A percentile compares a stretch with the other conserved stretches of the same genome.
Conservation (phyloP, 2,797 vertebrate species). For the Sebastes diploproa region DNA sequence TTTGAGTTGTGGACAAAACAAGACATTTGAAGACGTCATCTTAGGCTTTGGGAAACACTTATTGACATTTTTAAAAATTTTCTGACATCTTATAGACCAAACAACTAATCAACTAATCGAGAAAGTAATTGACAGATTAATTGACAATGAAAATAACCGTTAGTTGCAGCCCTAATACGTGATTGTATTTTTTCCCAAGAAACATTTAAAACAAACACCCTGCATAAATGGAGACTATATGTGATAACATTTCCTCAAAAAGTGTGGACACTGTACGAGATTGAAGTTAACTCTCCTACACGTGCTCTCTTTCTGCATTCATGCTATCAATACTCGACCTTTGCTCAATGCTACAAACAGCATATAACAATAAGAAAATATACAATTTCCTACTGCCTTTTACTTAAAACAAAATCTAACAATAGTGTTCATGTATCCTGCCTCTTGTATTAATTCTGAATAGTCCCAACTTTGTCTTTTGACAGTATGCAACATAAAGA, state of each 20-base stretch:
- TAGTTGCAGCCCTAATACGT: too few relatives aligned
- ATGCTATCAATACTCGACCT: neutral
- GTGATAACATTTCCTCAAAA: too few relatives aligned
- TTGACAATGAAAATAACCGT: too few relatives aligned
- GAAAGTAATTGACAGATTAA: too few relatives aligned
- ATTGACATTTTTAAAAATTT: too few relatives aligned
- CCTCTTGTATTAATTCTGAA: neutral
- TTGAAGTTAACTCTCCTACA: neutral
- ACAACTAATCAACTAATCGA: too few relatives aligned
- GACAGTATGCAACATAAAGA: neutral
- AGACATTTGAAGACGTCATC: too few relatives aligned
- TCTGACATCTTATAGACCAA: too few relatives aligned
- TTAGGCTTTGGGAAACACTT: too few relatives aligned
- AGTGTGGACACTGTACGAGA: neutral
- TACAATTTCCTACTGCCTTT: neutral
- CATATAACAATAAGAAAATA: neutral
- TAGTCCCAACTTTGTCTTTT: neutral
- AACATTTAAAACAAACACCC: neutral
- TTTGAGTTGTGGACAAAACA: too few relatives aligned
- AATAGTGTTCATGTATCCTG: neutral
- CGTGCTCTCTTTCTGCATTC: neutral
- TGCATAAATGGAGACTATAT: neutral
- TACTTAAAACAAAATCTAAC: neutral
- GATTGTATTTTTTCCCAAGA: neutral
- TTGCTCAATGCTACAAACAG: conserved; percentile 5